These are phyloP conservation scores for Protonibea diacanthus DNA, from an alignment of 2,797 vertebrate species.

Conservation along the genomic window DNA sequence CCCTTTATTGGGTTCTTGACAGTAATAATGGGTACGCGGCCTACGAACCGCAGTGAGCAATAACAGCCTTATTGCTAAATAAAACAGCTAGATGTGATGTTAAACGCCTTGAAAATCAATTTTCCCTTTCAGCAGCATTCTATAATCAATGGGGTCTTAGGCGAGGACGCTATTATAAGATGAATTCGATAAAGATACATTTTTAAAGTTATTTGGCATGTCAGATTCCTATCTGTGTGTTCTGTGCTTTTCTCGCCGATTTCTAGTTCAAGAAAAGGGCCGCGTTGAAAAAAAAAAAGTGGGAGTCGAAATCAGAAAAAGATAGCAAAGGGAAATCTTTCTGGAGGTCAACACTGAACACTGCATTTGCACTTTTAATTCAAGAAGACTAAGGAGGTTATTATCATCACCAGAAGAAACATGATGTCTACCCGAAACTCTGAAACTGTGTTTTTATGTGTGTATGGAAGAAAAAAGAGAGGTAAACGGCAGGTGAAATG, in stretches of 20 bases:
- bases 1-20: neutral
- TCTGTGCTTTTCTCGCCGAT: neutral
- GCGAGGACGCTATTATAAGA: neutral
- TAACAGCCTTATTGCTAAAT: neutral
- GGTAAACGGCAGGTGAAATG: slow-evolving; percentile 42
- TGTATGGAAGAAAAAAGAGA: neutral
- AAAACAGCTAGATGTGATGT: neutral
- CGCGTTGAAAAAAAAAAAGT: too few species aligned
- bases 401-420: slow-evolving; percentile 5
- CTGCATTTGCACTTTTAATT: neutral
- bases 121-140: neutral
- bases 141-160: neutral
- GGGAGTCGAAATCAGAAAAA: neutral
- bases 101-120: neutral
- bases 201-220: neutral
- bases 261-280: neutral
- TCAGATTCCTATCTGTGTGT: neutral
- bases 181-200: too few species aligned
- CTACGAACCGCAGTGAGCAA: neutral
- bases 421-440: neutral
- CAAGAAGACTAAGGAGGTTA: neutral
- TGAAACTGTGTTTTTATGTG: neutral
- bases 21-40: neutral
- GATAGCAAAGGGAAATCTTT: neutral
- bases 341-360: neutral